Base-by-base conservation (phyloP, 2,113 vertebrate species). In the Tinamus guttatus region DNA sequence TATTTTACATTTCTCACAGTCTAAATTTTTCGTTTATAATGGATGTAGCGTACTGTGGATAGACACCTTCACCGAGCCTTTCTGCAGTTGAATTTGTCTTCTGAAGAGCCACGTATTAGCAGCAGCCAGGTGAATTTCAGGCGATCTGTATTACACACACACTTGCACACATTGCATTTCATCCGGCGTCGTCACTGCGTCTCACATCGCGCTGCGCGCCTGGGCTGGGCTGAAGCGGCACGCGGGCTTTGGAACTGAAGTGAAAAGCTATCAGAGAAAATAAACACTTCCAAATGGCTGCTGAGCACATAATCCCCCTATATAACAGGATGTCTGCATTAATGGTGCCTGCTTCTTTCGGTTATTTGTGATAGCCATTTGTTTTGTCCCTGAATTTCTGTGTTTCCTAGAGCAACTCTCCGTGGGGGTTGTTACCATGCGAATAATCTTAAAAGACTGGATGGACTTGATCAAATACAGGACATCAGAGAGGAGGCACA, bases 141-240 rank as follows among this genome's bases (percentile, higher is more conserved):
- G 56, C 67, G 34, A 16, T 0, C 0, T 34, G 52, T 13, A 2
- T 14, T 60, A 82, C 62, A 74, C 18, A 40, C 47, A 82, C 47
- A 3, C n/a, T 43, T 70, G 5, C 5, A n/a, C 1, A 0, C 0
- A 2, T 49, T 30, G 68, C 30, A 8, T 73, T 74, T 79, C 49
- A 56, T 59, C 74, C 1, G 0, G 43, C 0, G 0, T 24, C 36
- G 8, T 52, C 24, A 34, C 51, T 43, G 49, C 20, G 65, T 2
- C 59, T 82, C 32, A 0, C 9, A 2, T 38, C n/a, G 81, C 43
- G 41, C 70, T 0, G 0, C 21, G 58, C 11, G 1, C 51, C 0
- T 7, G 6, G 36, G 16, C 83, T 74, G 82, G 7, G 22, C 13
- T 59, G 63, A n/a, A 63, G n/a, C 13, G 5, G 52, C 3, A 17